Evolutionary conservation across 2,113 vertebrate species (phyloP).

Genomic region (Neogale vison): DNA sequence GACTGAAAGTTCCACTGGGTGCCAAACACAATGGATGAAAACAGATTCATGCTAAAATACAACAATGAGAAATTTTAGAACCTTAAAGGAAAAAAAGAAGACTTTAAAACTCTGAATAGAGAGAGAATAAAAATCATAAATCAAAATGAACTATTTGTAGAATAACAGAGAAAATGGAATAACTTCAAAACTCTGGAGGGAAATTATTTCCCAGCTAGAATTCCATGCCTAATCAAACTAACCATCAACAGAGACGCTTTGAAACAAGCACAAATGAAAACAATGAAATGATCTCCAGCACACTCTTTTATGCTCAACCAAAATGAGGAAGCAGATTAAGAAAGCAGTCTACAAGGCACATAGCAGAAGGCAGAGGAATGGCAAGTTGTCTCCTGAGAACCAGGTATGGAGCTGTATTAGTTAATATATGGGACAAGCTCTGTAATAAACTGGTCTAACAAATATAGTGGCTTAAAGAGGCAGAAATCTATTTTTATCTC

Average conservation of each 20-base stretch:
- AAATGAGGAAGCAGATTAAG: neutral
- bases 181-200: neutral
- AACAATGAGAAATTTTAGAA: neutral
- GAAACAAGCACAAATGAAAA: neutral
- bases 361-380: neutral
- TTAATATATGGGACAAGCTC: neutral
- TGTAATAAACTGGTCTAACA: neutral
- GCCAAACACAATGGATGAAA: neutral
- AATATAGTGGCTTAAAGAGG: neutral
- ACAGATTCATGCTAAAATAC: neutral
- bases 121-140: neutral
- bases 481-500: neutral
- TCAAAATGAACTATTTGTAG: neutral
- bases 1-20: neutral
- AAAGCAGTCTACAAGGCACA: neutral
- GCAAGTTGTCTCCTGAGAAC: neutral
- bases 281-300: neutral
- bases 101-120: neutral
- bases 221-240: neutral
- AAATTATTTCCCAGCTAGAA: slow-evolving; percentile 4
- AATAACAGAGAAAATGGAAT: neutral
- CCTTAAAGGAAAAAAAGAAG: neutral
- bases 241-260: neutral
- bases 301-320: neutral
- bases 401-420: neutral